These are phyloP conservation scores for Seriola quinqueradiata DNA, from an alignment of 2,113 vertebrate genomes.

Conservation along the genomic window DNA sequence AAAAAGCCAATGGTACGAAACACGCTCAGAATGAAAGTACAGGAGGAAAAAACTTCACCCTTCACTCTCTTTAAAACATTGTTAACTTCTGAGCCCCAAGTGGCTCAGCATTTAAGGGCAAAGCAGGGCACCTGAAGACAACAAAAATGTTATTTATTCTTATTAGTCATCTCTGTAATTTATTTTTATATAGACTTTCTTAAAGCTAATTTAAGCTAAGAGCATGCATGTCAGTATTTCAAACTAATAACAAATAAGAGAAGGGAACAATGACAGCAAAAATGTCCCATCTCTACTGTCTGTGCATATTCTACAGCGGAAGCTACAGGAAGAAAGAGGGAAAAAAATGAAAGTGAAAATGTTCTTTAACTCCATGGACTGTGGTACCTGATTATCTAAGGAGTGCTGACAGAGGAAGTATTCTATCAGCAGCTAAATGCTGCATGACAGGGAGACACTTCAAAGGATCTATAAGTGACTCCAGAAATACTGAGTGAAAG, in stretches of 20 bases:
- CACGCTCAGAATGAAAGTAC: constrained; percentile 73
- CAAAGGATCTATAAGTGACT: constrained; percentile 81
- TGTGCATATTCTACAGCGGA: constrained; percentile 49
- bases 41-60: constrained; percentile 65
- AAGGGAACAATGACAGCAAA: constrained; percentile 40
- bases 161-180: not conserved
- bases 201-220: not conserved
- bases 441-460: constrained; percentile 83
- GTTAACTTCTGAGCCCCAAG: constrained; percentile 73
- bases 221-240: not conserved
- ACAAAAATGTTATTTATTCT: constrained; percentile 13
- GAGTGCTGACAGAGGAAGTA: constrained; percentile 78
- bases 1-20: constrained; percentile 70
- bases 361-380: constrained; percentile 69
- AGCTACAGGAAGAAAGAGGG: constrained; percentile 40
- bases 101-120: constrained; percentile 45
- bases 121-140: constrained; percentile 4
- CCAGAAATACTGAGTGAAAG: constrained; percentile 79
- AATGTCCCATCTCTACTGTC: constrained; percentile 42
- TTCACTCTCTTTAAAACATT: constrained; percentile 67
- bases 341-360: constrained; percentile 53
- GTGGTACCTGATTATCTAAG: constrained; percentile 80
- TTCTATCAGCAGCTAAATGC: constrained; percentile 82
- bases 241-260: constrained; percentile 25
- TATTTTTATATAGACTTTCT: not conserved